phyloP scores from a whole-genome alignment of 2,888 invertebrate species.

The Lordiphosa andalusiaca region DNA sequence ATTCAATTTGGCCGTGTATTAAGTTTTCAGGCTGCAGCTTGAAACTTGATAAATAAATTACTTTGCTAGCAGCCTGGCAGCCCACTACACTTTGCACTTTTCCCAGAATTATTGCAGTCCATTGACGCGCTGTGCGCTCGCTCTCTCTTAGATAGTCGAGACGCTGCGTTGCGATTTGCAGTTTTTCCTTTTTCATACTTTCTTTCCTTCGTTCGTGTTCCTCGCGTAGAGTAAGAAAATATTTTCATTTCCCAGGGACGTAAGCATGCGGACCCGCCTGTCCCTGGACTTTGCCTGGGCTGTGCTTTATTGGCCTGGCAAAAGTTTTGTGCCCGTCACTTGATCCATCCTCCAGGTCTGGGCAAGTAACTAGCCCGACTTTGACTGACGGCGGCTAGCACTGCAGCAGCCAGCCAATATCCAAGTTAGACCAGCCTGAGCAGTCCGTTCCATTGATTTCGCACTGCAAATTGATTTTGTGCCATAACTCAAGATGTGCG shows the following conservation, averaged over 20 bases:
- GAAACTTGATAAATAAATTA: conserved; percentile 76
- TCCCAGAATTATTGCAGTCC: conserved; percentile 73
- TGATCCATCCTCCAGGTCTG: conserved; percentile 28
- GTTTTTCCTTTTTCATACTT: conserved; percentile 22
- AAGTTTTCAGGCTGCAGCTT: conserved; percentile 74
- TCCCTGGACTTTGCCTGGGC: conserved; percentile 18
- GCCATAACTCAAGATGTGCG: conserved; percentile 66
- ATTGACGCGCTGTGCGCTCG: conserved; percentile 56
- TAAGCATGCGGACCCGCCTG: conserved; percentile 33
- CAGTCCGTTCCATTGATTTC: conserved; percentile 59
- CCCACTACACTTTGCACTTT: conserved; percentile 66
- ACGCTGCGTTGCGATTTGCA: conserved; percentile 47
- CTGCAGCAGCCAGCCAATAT: conserved; percentile 12
- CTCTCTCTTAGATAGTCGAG: conserved; percentile 19
- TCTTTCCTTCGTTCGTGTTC: conserved; percentile 7
- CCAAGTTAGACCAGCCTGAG: conserved; percentile 9
- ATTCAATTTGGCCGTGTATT: conserved; percentile 71
- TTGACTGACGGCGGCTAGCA: conserved; percentile 55
- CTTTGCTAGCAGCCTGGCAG: conserved; percentile 43
- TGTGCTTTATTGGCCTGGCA: conserved; percentile 45
- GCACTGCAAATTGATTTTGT: conserved; percentile 57
- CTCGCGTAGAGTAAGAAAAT: conserved; percentile 37
- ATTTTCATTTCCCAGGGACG: conserved; percentile 53
- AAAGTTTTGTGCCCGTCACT: conserved; percentile 40
- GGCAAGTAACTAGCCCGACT: conserved; percentile 41